phyloP scores from a whole-genome alignment of 2,797 vertebrate genomes.

The Arnoldichthys spilopterus region DNA sequence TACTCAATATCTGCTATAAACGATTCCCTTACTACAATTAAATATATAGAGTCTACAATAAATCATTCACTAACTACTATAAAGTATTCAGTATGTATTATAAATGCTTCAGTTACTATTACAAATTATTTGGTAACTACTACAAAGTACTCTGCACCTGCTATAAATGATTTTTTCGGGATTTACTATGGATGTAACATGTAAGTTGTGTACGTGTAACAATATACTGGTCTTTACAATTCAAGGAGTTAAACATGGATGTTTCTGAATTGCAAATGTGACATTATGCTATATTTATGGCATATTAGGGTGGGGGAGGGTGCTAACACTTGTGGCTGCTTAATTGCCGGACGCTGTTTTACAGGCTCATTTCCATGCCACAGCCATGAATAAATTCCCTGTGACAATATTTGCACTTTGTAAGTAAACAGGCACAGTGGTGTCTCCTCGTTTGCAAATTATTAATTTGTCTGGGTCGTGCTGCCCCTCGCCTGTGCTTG shows the following conservation, averaged over 20 bases:
- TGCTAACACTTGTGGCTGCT: conserved; percentile 13
- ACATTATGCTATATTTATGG: conserved; percentile 11
- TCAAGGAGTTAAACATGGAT: not conserved
- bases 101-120: too few relatives aligned
- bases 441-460: conserved; percentile 59
- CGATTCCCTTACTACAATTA: too few relatives aligned
- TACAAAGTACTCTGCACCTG: not conserved
- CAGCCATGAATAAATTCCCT: conserved; percentile 52
- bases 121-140: not conserved
- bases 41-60: too few relatives aligned
- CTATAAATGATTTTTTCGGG: not conserved
- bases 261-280: not conserved
- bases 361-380: conserved; percentile 45
- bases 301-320: not conserved
- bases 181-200: not conserved
- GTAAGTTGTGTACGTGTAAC: not conserved
- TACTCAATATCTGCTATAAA: too few relatives aligned
- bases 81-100: not conserved
- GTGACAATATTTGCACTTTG: conserved; percentile 55
- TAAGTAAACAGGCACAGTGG: conserved; percentile 58
- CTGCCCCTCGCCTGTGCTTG: not conserved
- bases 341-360: conserved; percentile 50
- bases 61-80: too few relatives aligned
- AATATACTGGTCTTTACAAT: not conserved
- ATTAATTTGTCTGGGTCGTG: conserved; percentile 54